Conservation (phyloP, 2,888 invertebrate genomes). For the Invenusta paracnida region DNA sequence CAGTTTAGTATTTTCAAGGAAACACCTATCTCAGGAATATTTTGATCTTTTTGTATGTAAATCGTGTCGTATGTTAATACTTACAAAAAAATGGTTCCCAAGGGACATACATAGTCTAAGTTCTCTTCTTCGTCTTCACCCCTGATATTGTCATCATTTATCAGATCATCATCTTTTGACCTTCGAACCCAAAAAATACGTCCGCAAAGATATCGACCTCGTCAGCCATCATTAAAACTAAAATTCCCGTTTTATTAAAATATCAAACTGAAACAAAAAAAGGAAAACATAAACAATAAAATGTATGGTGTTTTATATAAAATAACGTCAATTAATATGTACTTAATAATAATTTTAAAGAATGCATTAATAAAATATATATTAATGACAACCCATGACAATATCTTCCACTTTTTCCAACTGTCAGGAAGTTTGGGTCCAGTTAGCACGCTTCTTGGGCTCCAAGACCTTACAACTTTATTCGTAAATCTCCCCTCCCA, state of each 20-base stretch:
- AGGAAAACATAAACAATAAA: background rate
- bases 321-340: background rate
- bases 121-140: background rate
- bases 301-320: background rate
- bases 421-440: too few relatives aligned
- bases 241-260: background rate
- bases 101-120: background rate
- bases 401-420: too few relatives aligned
- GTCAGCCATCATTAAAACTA: background rate
- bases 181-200: background rate
- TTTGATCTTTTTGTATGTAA: background rate
- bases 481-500: too few relatives aligned
- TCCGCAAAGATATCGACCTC: background rate
- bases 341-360: background rate
- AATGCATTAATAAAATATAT: background rate
- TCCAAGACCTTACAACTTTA: too few relatives aligned
- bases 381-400: too few relatives aligned
- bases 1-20: background rate
- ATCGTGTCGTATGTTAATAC: background rate
- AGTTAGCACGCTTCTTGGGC: too few relatives aligned
- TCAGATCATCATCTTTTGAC: background rate
- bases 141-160: background rate
- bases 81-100: background rate
- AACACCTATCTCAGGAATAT: background rate
- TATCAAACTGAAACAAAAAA: background rate